phyloP scores from a whole-genome alignment of 2,888 invertebrate genomes.

The Patella ulyssiponensis region DNA sequence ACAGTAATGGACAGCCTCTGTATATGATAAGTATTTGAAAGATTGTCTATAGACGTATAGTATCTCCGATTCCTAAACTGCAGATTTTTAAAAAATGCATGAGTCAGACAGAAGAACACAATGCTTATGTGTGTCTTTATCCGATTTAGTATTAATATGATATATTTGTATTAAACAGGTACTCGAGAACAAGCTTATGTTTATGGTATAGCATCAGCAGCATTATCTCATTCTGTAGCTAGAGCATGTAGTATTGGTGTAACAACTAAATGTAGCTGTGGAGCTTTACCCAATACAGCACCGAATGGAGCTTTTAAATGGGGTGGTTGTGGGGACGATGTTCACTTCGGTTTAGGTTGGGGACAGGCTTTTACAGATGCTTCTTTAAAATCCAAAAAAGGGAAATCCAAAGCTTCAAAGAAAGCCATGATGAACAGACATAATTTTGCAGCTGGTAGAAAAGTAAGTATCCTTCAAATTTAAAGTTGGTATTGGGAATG shows the following conservation, averaged over 20 bases:
- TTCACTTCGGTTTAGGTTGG: constrained; percentile 63
- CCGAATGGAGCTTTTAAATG: constrained; percentile 84
- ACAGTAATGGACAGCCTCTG: too few species aligned
- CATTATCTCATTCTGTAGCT: constrained; percentile 83
- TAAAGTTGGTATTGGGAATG: not conserved
- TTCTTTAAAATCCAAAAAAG: constrained; percentile 48
- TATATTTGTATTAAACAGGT: constrained; percentile 74
- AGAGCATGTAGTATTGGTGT: constrained; percentile 84
- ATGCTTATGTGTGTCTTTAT: too few species aligned
- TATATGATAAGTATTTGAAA: too few species aligned
- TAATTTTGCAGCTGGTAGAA: constrained; percentile 84
- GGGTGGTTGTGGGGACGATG: constrained; percentile 90
- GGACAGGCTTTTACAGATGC: constrained; percentile 70
- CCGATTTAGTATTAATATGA: too few species aligned
- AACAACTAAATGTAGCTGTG: constrained; percentile 85
- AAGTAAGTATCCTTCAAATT: constrained; percentile 74
- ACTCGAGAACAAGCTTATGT: constrained; percentile 90
- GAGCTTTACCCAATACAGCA: constrained; percentile 80
- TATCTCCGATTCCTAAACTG: too few species aligned
- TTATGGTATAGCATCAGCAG: constrained; percentile 86
- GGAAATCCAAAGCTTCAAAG: constrained; percentile 51
- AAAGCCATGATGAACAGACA: constrained; percentile 83
- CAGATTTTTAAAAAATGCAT: too few species aligned
- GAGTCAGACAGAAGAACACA: too few species aligned
- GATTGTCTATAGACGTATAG: too few species aligned